phyloP scores from a whole-genome alignment of 2,888 invertebrate genomes.

The Sarcophaga caerulescens region DNA sequence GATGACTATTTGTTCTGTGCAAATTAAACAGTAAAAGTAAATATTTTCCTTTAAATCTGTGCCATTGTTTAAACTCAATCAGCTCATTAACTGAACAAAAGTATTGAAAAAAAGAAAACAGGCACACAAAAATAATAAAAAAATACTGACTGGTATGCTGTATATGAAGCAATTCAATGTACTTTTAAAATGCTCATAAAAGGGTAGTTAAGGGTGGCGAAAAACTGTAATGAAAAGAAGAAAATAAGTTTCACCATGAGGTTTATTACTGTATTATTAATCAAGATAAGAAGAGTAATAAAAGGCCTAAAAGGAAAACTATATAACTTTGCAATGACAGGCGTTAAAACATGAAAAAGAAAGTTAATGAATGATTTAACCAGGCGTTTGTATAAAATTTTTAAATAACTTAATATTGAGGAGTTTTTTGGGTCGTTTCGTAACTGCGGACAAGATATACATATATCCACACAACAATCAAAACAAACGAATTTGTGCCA shows the following conservation, averaged over 20 bases:
- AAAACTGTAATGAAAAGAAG: neutral
- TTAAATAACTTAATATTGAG: too few relatives aligned
- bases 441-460: too few relatives aligned
- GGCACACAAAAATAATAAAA: neutral
- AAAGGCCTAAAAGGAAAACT: neutral
- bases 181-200: slow-evolving; percentile 36
- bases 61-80: slow-evolving; percentile 36
- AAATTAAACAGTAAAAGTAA: neutral
- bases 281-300: neutral
- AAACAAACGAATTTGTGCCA: too few relatives aligned
- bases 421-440: too few relatives aligned
- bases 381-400: too few relatives aligned
- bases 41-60: slow-evolving; percentile 16
- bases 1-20: too few relatives aligned
- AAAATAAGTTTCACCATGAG: too few relatives aligned
- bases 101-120: slow-evolving; percentile 5
- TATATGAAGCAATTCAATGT: slow-evolving; percentile 3
- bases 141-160: slow-evolving; percentile 26
- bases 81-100: neutral
- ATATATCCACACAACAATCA: too few relatives aligned
- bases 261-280: neutral
- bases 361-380: too few relatives aligned
- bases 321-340: neutral
- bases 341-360: neutral
- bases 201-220: slow-evolving; percentile 34